Evolutionary conservation across 2,113 vertebrate species (phyloP).

Genomic region (Etheostoma spectabile): DNA sequence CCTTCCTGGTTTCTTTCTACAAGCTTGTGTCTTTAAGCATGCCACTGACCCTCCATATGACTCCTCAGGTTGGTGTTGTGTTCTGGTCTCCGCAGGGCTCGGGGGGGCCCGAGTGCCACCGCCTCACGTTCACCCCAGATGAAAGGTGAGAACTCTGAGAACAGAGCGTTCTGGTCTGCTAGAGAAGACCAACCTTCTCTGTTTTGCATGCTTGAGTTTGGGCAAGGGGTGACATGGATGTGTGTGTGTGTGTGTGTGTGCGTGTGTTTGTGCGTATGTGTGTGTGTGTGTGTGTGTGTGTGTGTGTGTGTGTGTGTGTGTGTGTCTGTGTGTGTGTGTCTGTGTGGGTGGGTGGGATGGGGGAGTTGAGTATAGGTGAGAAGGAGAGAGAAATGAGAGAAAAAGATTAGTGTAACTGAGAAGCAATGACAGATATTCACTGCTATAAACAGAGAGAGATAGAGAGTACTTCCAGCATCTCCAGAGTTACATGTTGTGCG

Average conservation of each 20-base stretch:
- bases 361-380: slow-evolving; percentile 30
- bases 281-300: not conserved
- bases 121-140: slow-evolving; percentile 77
- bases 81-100: slow-evolving; percentile 75
- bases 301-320: not conserved
- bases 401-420: slow-evolving; percentile 56
- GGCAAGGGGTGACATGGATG: slow-evolving; percentile 51
- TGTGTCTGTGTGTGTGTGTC: too few species aligned
- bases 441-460: not conserved
- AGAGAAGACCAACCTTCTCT: slow-evolving; percentile 74
- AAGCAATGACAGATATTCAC: slow-evolving; percentile 46
- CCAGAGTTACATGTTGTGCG: not conserved
- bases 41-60: slow-evolving; percentile 38
- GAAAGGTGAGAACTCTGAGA: slow-evolving; percentile 86
- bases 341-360: not conserved
- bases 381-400: slow-evolving; percentile 46
- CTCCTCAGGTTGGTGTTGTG: slow-evolving; percentile 70
- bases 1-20: slow-evolving; percentile 52
- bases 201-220: slow-evolving; percentile 83
- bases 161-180: slow-evolving; percentile 80
- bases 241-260: not conserved
- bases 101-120: slow-evolving; percentile 61
- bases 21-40: slow-evolving; percentile 58
- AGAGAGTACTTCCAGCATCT: not conserved
- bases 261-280: too few species aligned